A percentile compares a stretch with the other conserved stretches of the same genome.
Evolutionary conservation across 2,888 invertebrate species (phyloP).

Genomic region (Leptarthrus brevirostris): DNA sequence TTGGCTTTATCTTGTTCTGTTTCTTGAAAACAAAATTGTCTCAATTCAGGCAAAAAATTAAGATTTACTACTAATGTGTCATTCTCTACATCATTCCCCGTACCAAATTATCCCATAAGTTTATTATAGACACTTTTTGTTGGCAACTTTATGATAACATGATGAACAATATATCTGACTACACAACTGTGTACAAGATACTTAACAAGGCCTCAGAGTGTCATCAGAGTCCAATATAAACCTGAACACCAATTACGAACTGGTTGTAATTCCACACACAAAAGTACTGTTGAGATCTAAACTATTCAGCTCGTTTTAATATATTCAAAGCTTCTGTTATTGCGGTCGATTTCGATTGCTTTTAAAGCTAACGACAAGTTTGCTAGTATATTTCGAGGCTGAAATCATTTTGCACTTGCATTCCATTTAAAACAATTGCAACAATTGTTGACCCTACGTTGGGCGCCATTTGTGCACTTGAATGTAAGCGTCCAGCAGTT

Average conservation of each 20-base stretch:
- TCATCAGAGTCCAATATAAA: neutral
- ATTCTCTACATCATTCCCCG: no score
- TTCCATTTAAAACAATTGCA: neutral
- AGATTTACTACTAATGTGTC: no score
- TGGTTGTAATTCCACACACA: no score
- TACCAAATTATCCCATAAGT: no score
- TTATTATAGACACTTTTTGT: no score
- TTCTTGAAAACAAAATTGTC: no score
- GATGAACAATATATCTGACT: neutral
- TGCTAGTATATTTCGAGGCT: neutral
- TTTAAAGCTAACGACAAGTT: neutral
- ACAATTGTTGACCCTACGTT: neutral
- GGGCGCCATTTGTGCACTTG: neutral
- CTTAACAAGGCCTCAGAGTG: neutral
- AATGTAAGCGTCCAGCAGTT: neutral
- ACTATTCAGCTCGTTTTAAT: neutral
- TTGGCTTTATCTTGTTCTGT: no score
- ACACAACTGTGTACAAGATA: neutral
- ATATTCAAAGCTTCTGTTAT: neutral
- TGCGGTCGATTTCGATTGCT: neutral
- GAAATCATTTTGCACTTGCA: neutral
- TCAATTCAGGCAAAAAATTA: no score
- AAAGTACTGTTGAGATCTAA: neutral
- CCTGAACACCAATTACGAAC: neutral
- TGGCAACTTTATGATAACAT: neutral